Conservation (phyloP, 2,888 invertebrate genomes). For the Cephus spinipes region DNA sequence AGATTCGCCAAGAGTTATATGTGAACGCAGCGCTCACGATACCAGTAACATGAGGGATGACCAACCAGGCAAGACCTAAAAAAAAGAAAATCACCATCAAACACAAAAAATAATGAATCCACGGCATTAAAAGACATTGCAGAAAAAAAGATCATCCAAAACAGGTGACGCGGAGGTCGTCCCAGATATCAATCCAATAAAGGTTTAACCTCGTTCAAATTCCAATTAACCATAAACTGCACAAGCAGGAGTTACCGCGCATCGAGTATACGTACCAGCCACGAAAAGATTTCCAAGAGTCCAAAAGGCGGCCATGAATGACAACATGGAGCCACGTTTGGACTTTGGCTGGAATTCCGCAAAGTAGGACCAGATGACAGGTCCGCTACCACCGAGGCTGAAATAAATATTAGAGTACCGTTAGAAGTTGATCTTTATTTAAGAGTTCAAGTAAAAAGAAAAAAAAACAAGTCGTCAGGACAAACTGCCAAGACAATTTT, state of each 20-base stretch:
- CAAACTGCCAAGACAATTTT: too few relatives aligned
- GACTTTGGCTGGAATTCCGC: slow-evolving; percentile 94
- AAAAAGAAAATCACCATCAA: neutral
- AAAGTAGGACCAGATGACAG: slow-evolving; percentile 95
- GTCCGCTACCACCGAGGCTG: slow-evolving; percentile 89
- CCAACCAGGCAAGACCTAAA: slow-evolving; percentile 72
- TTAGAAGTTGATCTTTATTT: neutral
- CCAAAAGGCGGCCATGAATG: slow-evolving; percentile 96
- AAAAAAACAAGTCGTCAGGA: too few relatives aligned
- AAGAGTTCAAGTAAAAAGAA: too few relatives aligned
- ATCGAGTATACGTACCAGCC: slow-evolving; percentile 73
- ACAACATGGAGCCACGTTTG: slow-evolving; percentile 91
- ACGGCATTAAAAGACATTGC: neutral
- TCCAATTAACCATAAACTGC: neutral
- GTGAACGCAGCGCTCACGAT: slow-evolving; percentile 76
- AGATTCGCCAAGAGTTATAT: slow-evolving; percentile 94
- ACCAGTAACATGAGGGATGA: slow-evolving; percentile 75
- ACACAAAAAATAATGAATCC: too few relatives aligned
- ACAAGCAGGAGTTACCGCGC: neutral
- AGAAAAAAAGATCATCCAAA: neutral
- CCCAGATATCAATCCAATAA: neutral
- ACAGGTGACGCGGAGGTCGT: neutral
- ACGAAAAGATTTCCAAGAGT: slow-evolving; percentile 93
- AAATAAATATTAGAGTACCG: slow-evolving; percentile 41
- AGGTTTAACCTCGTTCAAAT: neutral